Evolutionary conservation across 2,888 invertebrate genomes (phyloP).

Genomic region (Hirtodrosophila cameraria): DNA sequence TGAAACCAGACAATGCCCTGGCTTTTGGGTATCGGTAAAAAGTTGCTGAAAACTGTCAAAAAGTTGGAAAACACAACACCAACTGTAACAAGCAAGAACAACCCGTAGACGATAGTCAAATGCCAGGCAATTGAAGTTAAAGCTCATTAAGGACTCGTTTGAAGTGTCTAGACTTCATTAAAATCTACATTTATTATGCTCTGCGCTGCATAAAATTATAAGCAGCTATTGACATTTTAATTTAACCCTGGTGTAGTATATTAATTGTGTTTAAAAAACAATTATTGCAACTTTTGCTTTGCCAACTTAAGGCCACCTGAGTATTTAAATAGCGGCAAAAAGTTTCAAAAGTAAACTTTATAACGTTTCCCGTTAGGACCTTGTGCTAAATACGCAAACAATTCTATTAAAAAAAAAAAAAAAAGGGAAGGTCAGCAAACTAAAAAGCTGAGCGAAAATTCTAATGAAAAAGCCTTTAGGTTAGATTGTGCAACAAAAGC

Average conservation of each 20-base stretch:
- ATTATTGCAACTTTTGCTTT: constrained; percentile 31
- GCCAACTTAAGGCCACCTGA: background rate
- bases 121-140: constrained; percentile 41
- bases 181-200: constrained; percentile 27
- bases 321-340: constrained; percentile 17
- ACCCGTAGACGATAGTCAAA: constrained; percentile 53
- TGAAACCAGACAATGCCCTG: constrained; percentile 12
- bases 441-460: constrained; percentile 45
- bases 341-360: constrained; percentile 30
- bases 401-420: constrained; percentile 53
- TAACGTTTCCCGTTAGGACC: constrained; percentile 40
- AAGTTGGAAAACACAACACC: constrained; percentile 33
- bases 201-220: constrained; percentile 50
- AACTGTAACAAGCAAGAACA: no score
- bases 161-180: constrained; percentile 69
- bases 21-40: constrained; percentile 26
- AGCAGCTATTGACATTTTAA: constrained; percentile 54
- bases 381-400: constrained; percentile 66
- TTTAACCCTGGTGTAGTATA: constrained; percentile 27
- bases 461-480: constrained; percentile 76
- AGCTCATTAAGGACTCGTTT: constrained; percentile 54
- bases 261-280: constrained; percentile 54
- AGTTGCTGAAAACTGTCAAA: constrained; percentile 63
- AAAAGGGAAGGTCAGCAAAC: constrained; percentile 6
- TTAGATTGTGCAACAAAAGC: constrained; percentile 64